Conservation (phyloP, 2,888 invertebrate species). For the Dicranocentrus wangi region DNA sequence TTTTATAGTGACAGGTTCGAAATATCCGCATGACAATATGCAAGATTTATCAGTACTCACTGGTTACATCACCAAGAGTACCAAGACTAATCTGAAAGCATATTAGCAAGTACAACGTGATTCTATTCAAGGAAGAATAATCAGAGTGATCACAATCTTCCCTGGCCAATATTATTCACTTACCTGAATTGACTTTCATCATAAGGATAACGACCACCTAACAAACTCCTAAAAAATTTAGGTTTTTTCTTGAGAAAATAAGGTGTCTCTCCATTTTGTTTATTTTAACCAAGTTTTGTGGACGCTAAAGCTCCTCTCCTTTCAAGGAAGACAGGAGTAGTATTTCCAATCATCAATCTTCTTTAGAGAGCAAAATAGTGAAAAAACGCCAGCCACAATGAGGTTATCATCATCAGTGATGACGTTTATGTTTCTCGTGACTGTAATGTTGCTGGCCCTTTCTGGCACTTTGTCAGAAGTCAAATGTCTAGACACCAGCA, state of each 20-base stretch:
- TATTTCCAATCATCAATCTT: neutral
- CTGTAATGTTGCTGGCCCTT: constrained; percentile 50
- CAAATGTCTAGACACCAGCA: constrained; percentile 63
- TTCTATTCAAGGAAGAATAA: constrained; percentile 12
- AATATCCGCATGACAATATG: constrained; percentile 29
- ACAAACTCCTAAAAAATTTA: constrained; percentile 21
- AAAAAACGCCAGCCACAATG: constrained; percentile 49
- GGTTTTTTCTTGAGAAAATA: neutral
- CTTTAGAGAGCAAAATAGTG: constrained; percentile 2
- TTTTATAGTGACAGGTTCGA: too few species aligned
- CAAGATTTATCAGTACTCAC: constrained; percentile 26
- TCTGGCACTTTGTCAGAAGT: constrained; percentile 68
- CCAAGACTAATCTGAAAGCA: neutral
- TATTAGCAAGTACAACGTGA: neutral
- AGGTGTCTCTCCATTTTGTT: neutral
- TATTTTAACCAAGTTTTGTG: neutral
- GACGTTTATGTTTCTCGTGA: constrained; percentile 45
- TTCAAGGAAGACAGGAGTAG: neutral
- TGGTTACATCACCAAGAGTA: neutral
- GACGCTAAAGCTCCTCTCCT: neutral
- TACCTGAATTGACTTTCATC: too few species aligned
- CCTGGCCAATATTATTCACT: neutral
- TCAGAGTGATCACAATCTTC: neutral
- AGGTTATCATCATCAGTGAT: constrained; percentile 52
- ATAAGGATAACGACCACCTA: neutral